A percentile compares a stretch with the other conserved stretches of the same genome.
phyloP scores from a whole-genome alignment of 2,113 vertebrate species.

The Butastur rufipennis region DNA sequence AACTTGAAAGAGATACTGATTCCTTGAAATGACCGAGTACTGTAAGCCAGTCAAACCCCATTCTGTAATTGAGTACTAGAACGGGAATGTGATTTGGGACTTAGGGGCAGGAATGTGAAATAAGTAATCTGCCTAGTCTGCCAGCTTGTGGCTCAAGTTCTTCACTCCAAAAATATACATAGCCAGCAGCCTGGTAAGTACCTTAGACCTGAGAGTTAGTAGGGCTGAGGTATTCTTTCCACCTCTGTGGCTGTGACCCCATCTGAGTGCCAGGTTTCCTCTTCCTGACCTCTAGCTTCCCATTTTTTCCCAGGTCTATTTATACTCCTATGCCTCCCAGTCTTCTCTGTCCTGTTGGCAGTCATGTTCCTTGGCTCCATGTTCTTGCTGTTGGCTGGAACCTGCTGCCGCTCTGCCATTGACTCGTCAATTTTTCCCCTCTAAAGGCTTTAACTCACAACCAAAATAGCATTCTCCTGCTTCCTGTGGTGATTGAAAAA shows the following conservation, averaged over 20 bases:
- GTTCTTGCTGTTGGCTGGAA: background rate
- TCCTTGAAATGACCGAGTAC: background rate
- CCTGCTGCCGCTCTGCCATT: background rate
- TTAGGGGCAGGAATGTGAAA: background rate
- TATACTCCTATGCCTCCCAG: background rate
- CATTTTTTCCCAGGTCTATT: background rate
- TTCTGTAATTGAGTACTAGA: background rate
- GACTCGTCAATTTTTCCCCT: background rate
- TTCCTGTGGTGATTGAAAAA: background rate
- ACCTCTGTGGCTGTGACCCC: background rate
- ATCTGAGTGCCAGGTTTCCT: background rate
- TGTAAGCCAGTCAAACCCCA: background rate
- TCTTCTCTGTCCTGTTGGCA: background rate
- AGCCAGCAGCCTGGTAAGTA: background rate
- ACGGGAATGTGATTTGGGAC: background rate
- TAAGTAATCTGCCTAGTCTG: background rate
- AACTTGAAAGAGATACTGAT: background rate
- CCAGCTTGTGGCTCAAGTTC: background rate
- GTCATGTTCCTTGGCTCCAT: background rate
- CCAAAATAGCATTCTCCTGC: background rate
- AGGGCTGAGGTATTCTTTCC: background rate
- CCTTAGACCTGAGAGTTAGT: background rate
- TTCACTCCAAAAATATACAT: background rate
- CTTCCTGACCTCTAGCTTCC: background rate
- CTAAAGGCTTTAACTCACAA: background rate